Evolutionary conservation across 2,113 vertebrate genomes (phyloP), one percentile per base, ranked within the genome.

Genomic region (Siniperca knerii): DNA sequence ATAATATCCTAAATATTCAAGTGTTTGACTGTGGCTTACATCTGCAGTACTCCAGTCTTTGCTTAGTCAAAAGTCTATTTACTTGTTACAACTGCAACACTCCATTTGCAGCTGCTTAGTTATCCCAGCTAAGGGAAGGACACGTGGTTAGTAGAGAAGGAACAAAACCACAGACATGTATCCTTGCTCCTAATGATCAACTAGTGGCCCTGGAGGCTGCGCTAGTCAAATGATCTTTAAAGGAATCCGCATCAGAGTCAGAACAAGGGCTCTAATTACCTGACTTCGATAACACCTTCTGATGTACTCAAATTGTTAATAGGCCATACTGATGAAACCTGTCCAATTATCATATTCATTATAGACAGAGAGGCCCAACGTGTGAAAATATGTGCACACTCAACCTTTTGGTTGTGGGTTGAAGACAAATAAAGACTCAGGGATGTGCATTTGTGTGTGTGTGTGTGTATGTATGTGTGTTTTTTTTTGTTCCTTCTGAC

Each of bases 111-210:
- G 48, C 64, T 20, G 12, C 64, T 60, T 29, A 21, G 44, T 75
- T 64, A 76, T 81, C 68, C 35, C 37, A 9, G 81, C 48, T 40
- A 21, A 81, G 40, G 20, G 29, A 72, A 85, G 65, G 75, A 80
- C 25, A 65, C 61, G n/a, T 29, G 78, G 71, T 77, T 37, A 85
- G 89, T 77, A 82, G 80, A 61, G 16, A 4, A 89, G 73, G 58
- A 70, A 23, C 16, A 52, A 50, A 81, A 57, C 42, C 71, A 73
- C 57, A 81, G 87, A 60, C 61, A 8, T 71, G 78, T 77, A 35
- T 72, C 79, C 88, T 87, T 42, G 44, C 71, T 87, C 79, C 86
- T 93, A 93, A 94, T 92, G 90, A 95, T 88, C 90, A 85, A 81
- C 82, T 62, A 46, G 89, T 87, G 83, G 86, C 83, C 84, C 86